These are phyloP conservation scores for Myrmophylax atrothorax DNA, from an alignment of 2,113 vertebrate genomes.

Conservation along the genomic window DNA sequence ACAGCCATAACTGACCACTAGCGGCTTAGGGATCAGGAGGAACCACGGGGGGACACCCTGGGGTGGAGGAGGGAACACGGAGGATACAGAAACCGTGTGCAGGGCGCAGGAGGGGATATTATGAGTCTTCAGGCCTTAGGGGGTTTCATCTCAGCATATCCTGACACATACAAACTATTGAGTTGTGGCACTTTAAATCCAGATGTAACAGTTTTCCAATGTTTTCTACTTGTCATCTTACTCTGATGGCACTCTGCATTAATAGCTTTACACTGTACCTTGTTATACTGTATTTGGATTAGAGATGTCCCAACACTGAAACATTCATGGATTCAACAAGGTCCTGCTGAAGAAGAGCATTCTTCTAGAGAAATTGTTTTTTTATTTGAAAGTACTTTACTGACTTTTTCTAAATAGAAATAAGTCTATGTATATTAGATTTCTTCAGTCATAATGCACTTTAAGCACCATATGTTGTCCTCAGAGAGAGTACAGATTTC, in stretches of 20 bases:
- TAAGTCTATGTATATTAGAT: neutral
- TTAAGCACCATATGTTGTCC: neutral
- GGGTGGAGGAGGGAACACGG: too few species aligned
- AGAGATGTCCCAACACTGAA: neutral
- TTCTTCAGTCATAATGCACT: neutral
- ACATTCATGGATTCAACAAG: neutral
- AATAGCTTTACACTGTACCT: neutral
- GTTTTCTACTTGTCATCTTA: neutral
- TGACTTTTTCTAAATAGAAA: neutral
- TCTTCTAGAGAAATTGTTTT: neutral
- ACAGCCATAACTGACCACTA: too few species aligned
- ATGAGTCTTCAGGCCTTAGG: too few species aligned
- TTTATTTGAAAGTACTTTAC: neutral
- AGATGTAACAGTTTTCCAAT: neutral
- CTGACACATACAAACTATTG: too few species aligned
- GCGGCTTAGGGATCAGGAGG: too few species aligned
- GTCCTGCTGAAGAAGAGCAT: neutral
- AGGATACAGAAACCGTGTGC: too few species aligned
- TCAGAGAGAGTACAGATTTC: neutral
- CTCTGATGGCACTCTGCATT: neutral
- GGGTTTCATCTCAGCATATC: too few species aligned
- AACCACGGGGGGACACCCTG: too few species aligned
- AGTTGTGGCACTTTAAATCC: neutral
- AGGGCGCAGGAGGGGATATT: too few species aligned
- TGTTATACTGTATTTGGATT: neutral